Conservation (phyloP, 1,140 invertebrate species). For the Brachionus koreanus region DNA sequence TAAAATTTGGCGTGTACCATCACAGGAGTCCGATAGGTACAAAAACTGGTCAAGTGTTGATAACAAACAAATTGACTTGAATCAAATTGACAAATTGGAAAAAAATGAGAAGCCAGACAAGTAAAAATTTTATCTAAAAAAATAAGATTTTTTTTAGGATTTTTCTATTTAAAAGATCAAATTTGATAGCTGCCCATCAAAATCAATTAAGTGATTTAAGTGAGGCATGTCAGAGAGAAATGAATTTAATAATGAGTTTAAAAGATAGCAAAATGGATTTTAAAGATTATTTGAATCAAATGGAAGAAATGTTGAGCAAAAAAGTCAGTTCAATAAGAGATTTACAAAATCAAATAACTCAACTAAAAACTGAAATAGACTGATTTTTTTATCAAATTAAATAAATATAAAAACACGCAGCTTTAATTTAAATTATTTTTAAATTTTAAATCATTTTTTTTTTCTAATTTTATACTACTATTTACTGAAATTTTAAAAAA, state of each 20-base stretch:
- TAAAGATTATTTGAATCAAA: constrained; percentile 35
- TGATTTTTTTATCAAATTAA: neutral
- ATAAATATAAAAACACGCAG: neutral
- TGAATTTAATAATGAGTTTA: constrained; percentile 3
- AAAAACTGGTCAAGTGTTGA: neutral
- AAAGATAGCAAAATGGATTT: constrained; percentile 29
- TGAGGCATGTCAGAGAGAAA: constrained; percentile 17
- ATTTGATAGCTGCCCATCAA: neutral
- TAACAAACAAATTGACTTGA: neutral
- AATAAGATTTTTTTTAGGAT: neutral
- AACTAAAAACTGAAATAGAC: neutral
- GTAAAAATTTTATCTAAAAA: neutral
- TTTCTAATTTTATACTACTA: no score
- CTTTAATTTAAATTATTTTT: neutral
- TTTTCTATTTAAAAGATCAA: neutral
- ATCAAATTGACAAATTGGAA: neutral
- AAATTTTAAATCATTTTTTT: neutral
- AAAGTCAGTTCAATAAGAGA: neutral
- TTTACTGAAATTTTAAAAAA: no score
- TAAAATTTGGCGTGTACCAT: neutral
- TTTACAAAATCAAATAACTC: constrained; percentile 36
- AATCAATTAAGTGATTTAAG: constrained; percentile 16
- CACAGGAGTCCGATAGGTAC: neutral
- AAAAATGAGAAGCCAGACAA: neutral
- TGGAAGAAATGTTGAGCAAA: constrained; percentile 29